Base-by-base conservation (phyloP, 1,140 invertebrate genomes). In the Drosophila parvula region DNA sequence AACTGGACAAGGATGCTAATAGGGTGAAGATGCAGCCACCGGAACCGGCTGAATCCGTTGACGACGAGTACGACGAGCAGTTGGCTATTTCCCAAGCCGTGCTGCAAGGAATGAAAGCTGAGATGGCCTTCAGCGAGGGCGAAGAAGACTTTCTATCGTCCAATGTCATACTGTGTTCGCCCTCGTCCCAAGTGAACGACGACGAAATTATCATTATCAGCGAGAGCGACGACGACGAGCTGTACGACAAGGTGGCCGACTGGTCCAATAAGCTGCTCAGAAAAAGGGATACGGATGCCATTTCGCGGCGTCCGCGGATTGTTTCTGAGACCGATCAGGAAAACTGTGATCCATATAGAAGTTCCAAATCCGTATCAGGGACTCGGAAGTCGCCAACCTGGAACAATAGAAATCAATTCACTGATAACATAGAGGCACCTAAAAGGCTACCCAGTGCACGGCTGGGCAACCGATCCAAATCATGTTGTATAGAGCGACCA, bases 201-300 rank as follows among this genome's bases (percentile, higher is more conserved):
- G 75, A 68, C 34, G 83, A 88, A n/a, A 60, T 88, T 5, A 51
- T 88, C 12, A 5, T 74, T 4, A 56, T 85, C 43, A 44, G 55
- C 7, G 81, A 79, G 4, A 51, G 50, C 12, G 83, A 79, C 0
- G 86, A 91, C 28, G 76, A 85, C 8, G 90, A 89, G 2, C 57
- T 86, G 0, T 70, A 82, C 14, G 60, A 57, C 32, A 90, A 88
- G 53, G 81, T 90, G 6, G 59, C 76, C 1, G 79, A 73, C 48
- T 91, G 90, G 90, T 89, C 90, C 10, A 75, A 59, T 7, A 91
- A 83, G 47, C 56, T 91, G 30, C 68, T 90, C 5, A 85, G 82
- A 22, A 75, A 88, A 36, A 82, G 63, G n/a, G 8, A 34, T 11
- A 27, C 40, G 11, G 64, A 77, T 1, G 8, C 14, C 27, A 30